Evolutionary conservation across 2,797 vertebrate species (phyloP).

Genomic region (Notamacropus eugenii): DNA sequence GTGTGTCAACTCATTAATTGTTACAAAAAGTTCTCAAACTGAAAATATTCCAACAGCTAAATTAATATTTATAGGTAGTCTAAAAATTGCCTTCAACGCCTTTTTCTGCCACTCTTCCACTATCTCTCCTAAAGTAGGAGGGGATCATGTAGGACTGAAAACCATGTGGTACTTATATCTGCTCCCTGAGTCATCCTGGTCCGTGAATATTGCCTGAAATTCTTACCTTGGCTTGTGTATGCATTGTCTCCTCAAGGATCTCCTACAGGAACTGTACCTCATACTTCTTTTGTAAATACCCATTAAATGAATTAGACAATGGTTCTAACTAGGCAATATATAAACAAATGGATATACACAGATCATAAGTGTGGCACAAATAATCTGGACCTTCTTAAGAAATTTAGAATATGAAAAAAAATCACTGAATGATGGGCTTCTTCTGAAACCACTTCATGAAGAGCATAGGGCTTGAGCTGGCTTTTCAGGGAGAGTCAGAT

Average conservation of each 20-base stretch:
- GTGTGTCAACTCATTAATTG: background rate
- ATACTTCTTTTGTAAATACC: background rate
- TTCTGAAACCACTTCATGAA: background rate
- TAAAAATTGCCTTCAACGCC: background rate
- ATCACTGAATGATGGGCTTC: background rate
- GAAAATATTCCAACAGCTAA: background rate
- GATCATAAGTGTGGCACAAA: background rate
- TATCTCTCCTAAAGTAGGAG: background rate
- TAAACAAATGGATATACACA: background rate
- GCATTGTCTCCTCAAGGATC: background rate
- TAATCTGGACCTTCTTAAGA: background rate
- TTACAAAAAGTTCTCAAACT: background rate
- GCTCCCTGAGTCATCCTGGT: background rate
- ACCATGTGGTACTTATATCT: background rate
- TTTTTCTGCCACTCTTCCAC: background rate
- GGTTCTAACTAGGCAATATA: background rate
- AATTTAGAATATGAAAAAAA: background rate
- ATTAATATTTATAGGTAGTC: background rate
- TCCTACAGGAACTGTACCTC: background rate
- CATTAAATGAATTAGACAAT: background rate
- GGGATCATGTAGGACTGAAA: background rate
- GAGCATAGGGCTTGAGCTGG: background rate
- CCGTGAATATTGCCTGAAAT: background rate
- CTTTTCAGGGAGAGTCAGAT: background rate
- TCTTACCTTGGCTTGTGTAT: background rate